Conservation (phyloP, 2,888 invertebrate species). For the Tetrapedia diversipes region DNA sequence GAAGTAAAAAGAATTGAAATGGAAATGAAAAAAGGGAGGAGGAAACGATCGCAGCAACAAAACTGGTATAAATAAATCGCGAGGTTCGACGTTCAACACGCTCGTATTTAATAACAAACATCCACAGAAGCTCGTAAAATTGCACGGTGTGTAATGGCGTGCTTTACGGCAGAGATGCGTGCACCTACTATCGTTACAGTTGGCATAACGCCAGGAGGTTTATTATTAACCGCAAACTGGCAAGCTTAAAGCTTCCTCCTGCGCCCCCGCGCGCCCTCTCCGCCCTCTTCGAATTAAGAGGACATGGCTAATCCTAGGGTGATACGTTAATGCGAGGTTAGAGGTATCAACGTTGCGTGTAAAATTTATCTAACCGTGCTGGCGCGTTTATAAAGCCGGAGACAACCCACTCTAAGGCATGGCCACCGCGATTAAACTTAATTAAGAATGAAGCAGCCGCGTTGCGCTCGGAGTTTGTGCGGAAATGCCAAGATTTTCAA, state of each 20-base stretch:
- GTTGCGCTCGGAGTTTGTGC: background rate
- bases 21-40: background rate
- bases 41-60: background rate
- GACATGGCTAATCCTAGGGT: conserved; percentile 56
- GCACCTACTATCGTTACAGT: conserved; percentile 52
- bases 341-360: conserved; percentile 42
- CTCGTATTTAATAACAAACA: conserved; percentile 41
- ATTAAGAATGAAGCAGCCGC: conserved; percentile 18
- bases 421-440: conserved; percentile 36
- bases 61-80: background rate
- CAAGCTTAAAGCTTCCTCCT: conserved; percentile 44
- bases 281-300: conserved; percentile 54
- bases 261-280: background rate
- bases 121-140: conserved; percentile 42
- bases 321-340: conserved; percentile 56
- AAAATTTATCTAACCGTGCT: conserved; percentile 41
- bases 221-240: conserved; percentile 67
- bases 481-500: background rate
- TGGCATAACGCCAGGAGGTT: conserved; percentile 61
- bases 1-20: background rate
- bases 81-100: background rate
- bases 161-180: conserved; percentile 55
- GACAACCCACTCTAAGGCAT: background rate
- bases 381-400: background rate
- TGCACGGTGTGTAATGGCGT: conserved; percentile 28